Conservation (phyloP, 2,797 vertebrate genomes). For the Acanthurus leucopareius region DNA sequence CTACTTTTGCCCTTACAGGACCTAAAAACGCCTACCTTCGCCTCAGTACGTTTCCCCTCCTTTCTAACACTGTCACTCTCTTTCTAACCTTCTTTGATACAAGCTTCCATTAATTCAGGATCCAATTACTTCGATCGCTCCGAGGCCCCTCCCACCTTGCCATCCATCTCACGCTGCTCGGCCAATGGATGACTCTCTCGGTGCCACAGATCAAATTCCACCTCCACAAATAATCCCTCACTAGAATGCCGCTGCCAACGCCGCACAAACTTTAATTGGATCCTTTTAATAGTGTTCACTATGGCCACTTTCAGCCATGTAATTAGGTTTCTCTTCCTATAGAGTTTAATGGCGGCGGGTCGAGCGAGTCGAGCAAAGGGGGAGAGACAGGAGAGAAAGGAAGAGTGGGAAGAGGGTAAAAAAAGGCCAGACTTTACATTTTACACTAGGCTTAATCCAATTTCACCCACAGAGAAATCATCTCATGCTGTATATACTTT, state of each 20-base stretch:
- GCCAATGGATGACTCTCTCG: constrained; percentile 44
- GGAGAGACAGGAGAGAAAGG: constrained; percentile 11
- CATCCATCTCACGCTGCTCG: constrained; percentile 38
- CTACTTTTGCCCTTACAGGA: neutral
- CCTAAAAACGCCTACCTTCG: neutral
- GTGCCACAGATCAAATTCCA: constrained; percentile 67
- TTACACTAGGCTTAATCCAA: constrained; percentile 83
- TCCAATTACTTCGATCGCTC: constrained; percentile 70
- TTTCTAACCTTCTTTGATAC: constrained; percentile 45
- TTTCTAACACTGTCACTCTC: constrained; percentile 17
- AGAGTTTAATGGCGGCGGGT: constrained; percentile 70
- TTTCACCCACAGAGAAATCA: constrained; percentile 83
- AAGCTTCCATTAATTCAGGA: constrained; percentile 63
- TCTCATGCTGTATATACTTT: constrained; percentile 77
- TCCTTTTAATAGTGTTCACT: constrained; percentile 82
- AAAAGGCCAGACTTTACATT: constrained; percentile 67
- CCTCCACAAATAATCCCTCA: constrained; percentile 71
- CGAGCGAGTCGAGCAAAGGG: constrained; percentile 19
- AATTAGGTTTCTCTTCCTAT: constrained; percentile 81
- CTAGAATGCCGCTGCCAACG: constrained; percentile 67
- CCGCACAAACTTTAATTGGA: constrained; percentile 81
- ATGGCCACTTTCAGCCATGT: constrained; percentile 78
- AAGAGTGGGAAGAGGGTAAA: neutral
- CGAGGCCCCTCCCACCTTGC: constrained; percentile 53
- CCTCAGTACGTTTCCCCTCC: neutral